Percentiles rank a stretch among this genome's conserved stretches.
Conservation (phyloP, 2,888 invertebrate genomes). For the Chrysomela aeneicollis region DNA sequence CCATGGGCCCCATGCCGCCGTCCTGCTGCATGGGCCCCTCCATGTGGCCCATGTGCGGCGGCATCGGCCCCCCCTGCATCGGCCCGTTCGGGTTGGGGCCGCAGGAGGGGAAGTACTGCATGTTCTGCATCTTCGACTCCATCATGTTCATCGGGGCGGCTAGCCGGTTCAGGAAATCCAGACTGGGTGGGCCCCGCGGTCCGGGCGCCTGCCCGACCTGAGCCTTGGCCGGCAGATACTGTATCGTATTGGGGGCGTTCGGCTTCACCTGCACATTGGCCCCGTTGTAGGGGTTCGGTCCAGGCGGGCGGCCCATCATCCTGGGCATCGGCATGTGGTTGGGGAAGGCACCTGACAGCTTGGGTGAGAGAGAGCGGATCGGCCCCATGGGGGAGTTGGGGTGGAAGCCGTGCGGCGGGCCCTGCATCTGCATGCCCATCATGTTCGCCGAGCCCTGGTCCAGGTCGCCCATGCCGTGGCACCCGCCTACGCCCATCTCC, state of each 20-base stretch:
- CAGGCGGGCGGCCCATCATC: slow-evolving; percentile 74
- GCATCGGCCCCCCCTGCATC: slow-evolving; percentile 60
- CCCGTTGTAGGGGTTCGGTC: slow-evolving; percentile 70
- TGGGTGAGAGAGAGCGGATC: slow-evolving; percentile 70
- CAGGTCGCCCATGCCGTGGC: slow-evolving; percentile 58
- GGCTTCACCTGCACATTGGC: slow-evolving; percentile 94
- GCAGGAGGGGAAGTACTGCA: slow-evolving; percentile 78
- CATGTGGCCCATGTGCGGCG: slow-evolving; percentile 62
- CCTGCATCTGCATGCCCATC: slow-evolving; percentile 60
- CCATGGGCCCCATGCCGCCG: slow-evolving; percentile 63
- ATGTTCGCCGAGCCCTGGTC: slow-evolving; percentile 54
- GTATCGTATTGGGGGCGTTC: slow-evolving; percentile 96
- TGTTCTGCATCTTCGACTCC: slow-evolving; percentile 73
- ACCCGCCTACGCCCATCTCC: slow-evolving; percentile 55
- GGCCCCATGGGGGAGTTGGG: slow-evolving; percentile 57
- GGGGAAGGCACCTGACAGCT: slow-evolving; percentile 68
- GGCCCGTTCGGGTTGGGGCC: slow-evolving; percentile 62
- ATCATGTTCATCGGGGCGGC: slow-evolving; percentile 81
- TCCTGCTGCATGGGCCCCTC: slow-evolving; percentile 58
- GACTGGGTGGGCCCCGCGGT: slow-evolving; percentile 85
- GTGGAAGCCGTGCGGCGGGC: slow-evolving; percentile 59
- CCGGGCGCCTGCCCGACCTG: slow-evolving; percentile 79
- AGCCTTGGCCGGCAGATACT: slow-evolving; percentile 96
- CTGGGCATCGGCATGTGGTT: slow-evolving; percentile 63
- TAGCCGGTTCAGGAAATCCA: slow-evolving; percentile 89